phyloP scores from a whole-genome alignment of 2,888 invertebrate genomes.

The Heteropelma amictum region DNA sequence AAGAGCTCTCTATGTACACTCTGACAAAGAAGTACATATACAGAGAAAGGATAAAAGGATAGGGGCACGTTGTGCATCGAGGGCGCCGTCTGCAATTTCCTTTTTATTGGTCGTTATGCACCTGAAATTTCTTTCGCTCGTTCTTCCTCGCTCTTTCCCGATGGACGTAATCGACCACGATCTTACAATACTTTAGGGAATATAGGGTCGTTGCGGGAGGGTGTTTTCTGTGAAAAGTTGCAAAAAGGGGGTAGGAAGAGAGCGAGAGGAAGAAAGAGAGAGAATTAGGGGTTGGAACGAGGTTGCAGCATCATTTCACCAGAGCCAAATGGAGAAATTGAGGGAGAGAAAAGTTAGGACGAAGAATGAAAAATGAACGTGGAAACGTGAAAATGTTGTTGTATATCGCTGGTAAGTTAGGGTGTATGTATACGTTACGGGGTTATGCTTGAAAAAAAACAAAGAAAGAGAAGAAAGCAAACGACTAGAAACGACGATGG shows the following conservation, averaged over 20 bases:
- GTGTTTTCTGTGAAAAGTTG: conserved; percentile 18
- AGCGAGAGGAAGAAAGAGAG: neutral
- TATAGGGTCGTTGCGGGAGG: conserved; percentile 49
- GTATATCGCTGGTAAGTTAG: conserved; percentile 3
- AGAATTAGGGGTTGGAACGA: neutral
- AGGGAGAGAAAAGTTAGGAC: conserved; percentile 6
- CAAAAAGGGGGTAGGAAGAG: neutral
- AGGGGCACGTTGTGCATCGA: conserved; percentile 6
- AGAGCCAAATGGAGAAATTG: conserved; percentile 48
- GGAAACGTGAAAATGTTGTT: conserved; percentile 23
- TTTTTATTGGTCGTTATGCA: conserved; percentile 55
- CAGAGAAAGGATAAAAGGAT: neutral
- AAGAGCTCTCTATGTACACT: neutral
- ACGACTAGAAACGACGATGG: neutral
- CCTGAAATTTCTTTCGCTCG: conserved; percentile 54
- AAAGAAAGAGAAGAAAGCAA: too few relatives aligned
- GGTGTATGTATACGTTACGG: neutral
- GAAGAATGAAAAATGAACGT: conserved; percentile 56
- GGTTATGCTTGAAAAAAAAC: conserved; percentile 15
- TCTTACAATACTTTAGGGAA: conserved; percentile 53
- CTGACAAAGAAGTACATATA: neutral
- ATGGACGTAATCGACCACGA: conserved; percentile 48
- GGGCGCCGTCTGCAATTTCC: conserved; percentile 53
- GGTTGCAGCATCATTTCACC: conserved; percentile 33
- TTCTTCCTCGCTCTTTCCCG: conserved; percentile 41